phyloP scores from a whole-genome alignment of 2,888 invertebrate species.

The Parnassius orleans region DNA sequence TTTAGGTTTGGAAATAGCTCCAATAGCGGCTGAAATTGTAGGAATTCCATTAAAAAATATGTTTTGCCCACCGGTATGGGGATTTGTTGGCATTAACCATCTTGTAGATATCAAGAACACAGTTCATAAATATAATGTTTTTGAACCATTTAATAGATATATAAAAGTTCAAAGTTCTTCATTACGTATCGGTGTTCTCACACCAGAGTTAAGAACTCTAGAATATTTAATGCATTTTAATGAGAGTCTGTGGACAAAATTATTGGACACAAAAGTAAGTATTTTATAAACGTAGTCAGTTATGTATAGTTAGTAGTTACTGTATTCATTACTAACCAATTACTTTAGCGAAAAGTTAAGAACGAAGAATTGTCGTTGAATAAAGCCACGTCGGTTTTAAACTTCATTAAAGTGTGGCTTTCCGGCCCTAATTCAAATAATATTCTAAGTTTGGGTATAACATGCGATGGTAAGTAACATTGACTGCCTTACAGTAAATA shows the following conservation, averaged over 20 bases:
- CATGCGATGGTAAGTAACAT: constrained; percentile 67
- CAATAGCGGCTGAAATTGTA: constrained; percentile 62
- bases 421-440: constrained; percentile 54
- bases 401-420: constrained; percentile 77
- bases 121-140: constrained; percentile 74
- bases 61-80: constrained; percentile 84
- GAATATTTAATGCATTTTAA: constrained; percentile 72
- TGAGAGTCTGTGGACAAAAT: constrained; percentile 57
- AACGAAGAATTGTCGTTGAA: constrained; percentile 39
- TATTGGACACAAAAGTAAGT: constrained; percentile 59
- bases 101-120: constrained; percentile 78
- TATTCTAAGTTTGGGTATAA: constrained; percentile 77
- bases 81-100: constrained; percentile 79
- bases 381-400: constrained; percentile 63
- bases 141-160: constrained; percentile 74
- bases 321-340: constrained; percentile 1
- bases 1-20: constrained; percentile 71
- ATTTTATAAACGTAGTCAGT: not conserved
- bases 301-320: no score
- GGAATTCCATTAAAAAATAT: constrained; percentile 71
- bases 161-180: constrained; percentile 71
- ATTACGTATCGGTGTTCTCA: constrained; percentile 70
- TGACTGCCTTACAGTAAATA: not conserved
- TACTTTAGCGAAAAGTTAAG: constrained; percentile 37
- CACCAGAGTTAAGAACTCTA: constrained; percentile 77